Percentiles rank a stretch among this genome's conserved stretches.
Evolutionary conservation across 30 jellyfish, hydroid and myxozoan species (phyloP).

Genomic region (Aurelia coerulea): DNA sequence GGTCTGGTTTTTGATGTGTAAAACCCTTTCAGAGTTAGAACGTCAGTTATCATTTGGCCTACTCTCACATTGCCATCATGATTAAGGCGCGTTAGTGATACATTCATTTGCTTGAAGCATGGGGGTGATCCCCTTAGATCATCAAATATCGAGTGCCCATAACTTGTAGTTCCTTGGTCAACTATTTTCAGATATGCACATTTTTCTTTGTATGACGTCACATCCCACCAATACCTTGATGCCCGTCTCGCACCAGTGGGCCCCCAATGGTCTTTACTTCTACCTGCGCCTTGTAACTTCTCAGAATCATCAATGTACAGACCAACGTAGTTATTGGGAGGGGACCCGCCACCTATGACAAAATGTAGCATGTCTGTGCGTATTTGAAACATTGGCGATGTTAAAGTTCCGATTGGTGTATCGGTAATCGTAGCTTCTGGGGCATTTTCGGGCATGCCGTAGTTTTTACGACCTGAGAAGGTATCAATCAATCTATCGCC

Average conservation of each 20-base stretch:
- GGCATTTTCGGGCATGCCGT: slow-evolving; percentile 21
- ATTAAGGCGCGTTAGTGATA: neutral
- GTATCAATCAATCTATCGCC: slow-evolving; percentile 61
- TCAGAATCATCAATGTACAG: slow-evolving; percentile 31
- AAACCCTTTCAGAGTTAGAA: slow-evolving; percentile 28
- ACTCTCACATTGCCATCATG: slow-evolving; percentile 12
- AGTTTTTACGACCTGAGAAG: slow-evolving; percentile 8
- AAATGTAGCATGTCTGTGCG: slow-evolving; percentile 45
- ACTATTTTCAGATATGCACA: slow-evolving; percentile 37
- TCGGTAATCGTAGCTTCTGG: slow-evolving; percentile 17
- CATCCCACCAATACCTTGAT: slow-evolving; percentile 62
- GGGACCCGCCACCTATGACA: slow-evolving; percentile 54
- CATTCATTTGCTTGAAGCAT: slow-evolving; percentile 42
- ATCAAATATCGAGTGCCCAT: slow-evolving; percentile 40
- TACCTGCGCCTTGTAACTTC: slow-evolving; percentile 13
- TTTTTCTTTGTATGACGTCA: slow-evolving; percentile 13
- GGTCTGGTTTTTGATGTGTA: slow-evolving; percentile 27
- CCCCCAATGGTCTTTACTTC: neutral
- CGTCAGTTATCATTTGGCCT: slow-evolving; percentile 3
- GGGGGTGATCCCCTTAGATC: slow-evolving; percentile 67
- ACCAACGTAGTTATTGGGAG: slow-evolving; percentile 32
- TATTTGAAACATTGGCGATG: slow-evolving; percentile 58
- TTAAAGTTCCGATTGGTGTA: slow-evolving; percentile 39
- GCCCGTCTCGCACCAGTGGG: slow-evolving; percentile 6
- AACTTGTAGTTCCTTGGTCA: slow-evolving; percentile 7